Base-by-base conservation (phyloP, 2,888 invertebrate species). In the Mactromeris polynyma region DNA sequence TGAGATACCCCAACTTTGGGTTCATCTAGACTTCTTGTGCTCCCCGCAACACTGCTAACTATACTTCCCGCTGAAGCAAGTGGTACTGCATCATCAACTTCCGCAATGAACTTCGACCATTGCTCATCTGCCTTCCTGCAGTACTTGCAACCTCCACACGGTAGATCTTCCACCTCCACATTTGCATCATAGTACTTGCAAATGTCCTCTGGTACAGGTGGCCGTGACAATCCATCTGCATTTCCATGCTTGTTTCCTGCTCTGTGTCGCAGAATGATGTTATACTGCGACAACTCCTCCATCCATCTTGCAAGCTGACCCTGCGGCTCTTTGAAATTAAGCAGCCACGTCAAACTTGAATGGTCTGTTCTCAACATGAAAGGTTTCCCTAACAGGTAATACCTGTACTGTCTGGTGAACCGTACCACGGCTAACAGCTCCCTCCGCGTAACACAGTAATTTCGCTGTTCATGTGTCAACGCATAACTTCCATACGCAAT, bases 171-270 rank as follows among this genome's bases (percentile, higher is more conserved):
- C n/a, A n/a, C 36, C 3, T 7, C 4, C n/a, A 78, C 33, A n/a
- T 78, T 78, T 38, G 38, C 78, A 7, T 40, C 78, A 38, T n/a
- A n/a, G n/a, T n/a, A n/a, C n/a, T n/a, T n/a, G n/a, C n/a, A 73
- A 26, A 73, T 54, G 4, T 26, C 33, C 21, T 31, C 40, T 6
- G 46, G 51, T 17, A 77, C 46, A 14, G 58, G 58, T 36, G 36
- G 54, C 21, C 81, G 42, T 64, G 88, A 88, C 9, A 88, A 33
- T 42, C 77, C 85, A 58, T 85, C 88, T 11, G 85, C 85, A 58
- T 88, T 88, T 58, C n/a, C 46, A 79, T 88, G 88, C 33, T 80
- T 79, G n/a, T 33, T n/a, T 1, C 87, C 88, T 31, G 84, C 21
- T 31, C 84, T 33, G 36, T 89, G 85, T 33, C n/a, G 42, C 9